Base-by-base conservation (phyloP, 2,888 invertebrate species). In the Dyspetes luteomarginatus region DNA sequence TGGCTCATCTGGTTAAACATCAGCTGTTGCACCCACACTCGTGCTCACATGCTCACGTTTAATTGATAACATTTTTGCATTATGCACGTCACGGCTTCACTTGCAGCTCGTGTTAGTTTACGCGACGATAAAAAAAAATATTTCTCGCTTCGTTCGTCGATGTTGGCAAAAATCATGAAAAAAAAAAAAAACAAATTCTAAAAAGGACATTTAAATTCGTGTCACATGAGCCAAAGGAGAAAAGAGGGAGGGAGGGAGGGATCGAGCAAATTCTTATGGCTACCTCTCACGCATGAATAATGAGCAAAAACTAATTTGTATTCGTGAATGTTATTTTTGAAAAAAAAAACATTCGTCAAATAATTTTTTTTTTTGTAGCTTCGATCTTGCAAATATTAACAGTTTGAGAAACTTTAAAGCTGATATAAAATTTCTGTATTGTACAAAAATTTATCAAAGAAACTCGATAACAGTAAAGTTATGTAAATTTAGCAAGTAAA, bases 1-100 rank as follows among this genome's bases (percentile, higher is more conserved):
- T 30, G 28, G 64, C 71, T 77, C 78, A n/a, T n/a, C 78, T 78
- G 78, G 65, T 81, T 67, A 48, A 76, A 64, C 55, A 76, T 67
- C 81, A 79, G 77, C 79, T 75, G 83, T 68, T 75, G 71, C 64
- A 15, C 52, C 22, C 43, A 17, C 17, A 9, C 30, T 26, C 19
- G 36, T 15, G 4, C 30, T 48, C 28, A 58, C 48, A 28, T 3
- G 15, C 62, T 36, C 55, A 48, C 19, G 48, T 28, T 36, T 36
- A 36, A 36, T 36, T 36, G 36, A 36, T 36, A 36, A 12, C 7
- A 36, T 1, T 9, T 36, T 72, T 67, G 77, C 72, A 78, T 83
- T 82, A 82, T 75, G 77, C 83, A 36, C 55, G 55, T 36, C 79
- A 56, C 60, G 76, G 60, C 36, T 1, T 1, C 12, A 36, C 60